Base-by-base conservation (phyloP, 2,113 vertebrate genomes). In the Oncorhynchus clarkii region DNA sequence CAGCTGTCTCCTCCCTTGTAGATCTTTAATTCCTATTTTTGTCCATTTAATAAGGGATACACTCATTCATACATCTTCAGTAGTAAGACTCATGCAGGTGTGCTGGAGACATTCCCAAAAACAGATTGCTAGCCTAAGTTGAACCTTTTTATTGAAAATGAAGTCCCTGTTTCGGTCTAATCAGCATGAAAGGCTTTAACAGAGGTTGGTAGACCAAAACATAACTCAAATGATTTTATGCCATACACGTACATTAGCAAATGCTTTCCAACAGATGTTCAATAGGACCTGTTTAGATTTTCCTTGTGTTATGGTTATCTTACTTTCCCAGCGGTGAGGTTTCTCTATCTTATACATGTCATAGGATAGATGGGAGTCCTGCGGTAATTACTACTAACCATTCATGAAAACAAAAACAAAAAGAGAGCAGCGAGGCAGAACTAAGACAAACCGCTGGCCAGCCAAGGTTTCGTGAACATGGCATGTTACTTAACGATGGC, bases 351-450 rank as follows among this genome's bases (percentile, higher is more conserved):
- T 34, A 3, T 22, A 27, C 51, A 1, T 16, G n/a, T 4, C 5
- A 6, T 11, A 13, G 57, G 74, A 75, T 69, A 64, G 74, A 76
- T 70, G 31, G 67, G 67, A 4, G 18, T 14, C 2, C 67, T 34
- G 13, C 5, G 22, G 34, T 72, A 31, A 70, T 75, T 31, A 29
- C n/a, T 45, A 5, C n/a, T 20, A 18, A 6, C 67, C 51, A 69
- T 70, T 76, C 54, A 48, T 70, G 62, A 64, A 48, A 70, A 12
- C 67, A 29, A 18, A 51, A 9, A 39, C 74, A 70, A 76, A 76
- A 76, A 27, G 57, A 11, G 67, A 62, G 51, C 54, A 70, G n/a
- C 22, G 57, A 70, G 22, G 69, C 69, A 18, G 48, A 20, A 27
- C 64, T 13, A 12, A 26, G 11, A n/a, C 69, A 26, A 14, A 54